A percentile compares a stretch with the other conserved stretches of the same genome.
Evolutionary conservation across 2,113 vertebrate genomes (phyloP).

Genomic region (Chrysochloris asiatica): DNA sequence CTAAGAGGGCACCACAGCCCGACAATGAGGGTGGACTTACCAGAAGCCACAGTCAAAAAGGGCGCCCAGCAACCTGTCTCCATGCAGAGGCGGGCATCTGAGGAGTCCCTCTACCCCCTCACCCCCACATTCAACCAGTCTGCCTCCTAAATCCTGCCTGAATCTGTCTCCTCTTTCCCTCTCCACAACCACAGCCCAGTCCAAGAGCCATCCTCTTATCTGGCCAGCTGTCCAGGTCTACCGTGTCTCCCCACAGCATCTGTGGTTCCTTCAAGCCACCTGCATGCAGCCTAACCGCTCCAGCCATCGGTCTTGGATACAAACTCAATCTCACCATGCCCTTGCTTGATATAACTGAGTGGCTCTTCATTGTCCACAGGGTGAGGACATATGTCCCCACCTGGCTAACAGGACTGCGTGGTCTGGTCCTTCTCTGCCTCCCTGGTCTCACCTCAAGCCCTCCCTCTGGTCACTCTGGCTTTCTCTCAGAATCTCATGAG

Average conservation of each 20-base stretch:
- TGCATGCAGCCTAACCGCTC: background rate
- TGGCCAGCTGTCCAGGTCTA: background rate
- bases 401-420: background rate
- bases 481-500: background rate
- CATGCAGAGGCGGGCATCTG: rapidly evolving
- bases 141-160: background rate
- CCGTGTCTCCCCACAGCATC: rapidly evolving
- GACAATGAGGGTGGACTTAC: background rate
- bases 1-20: background rate
- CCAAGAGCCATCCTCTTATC: background rate
- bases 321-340: background rate
- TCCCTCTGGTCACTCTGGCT: background rate
- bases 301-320: background rate
- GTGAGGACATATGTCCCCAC: background rate
- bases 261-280: background rate
- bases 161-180: background rate
- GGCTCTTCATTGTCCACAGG: background rate
- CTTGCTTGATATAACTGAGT: background rate
- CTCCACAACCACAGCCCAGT: background rate
- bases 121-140: background rate
- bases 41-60: background rate
- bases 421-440: background rate
- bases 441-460: no score
- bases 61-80: background rate
- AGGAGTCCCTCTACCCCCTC: no score